Percentiles rank a stretch among this genome's conserved stretches.
Conservation (phyloP, 2,113 vertebrate genomes). For the Thalassoma bifasciatum region DNA sequence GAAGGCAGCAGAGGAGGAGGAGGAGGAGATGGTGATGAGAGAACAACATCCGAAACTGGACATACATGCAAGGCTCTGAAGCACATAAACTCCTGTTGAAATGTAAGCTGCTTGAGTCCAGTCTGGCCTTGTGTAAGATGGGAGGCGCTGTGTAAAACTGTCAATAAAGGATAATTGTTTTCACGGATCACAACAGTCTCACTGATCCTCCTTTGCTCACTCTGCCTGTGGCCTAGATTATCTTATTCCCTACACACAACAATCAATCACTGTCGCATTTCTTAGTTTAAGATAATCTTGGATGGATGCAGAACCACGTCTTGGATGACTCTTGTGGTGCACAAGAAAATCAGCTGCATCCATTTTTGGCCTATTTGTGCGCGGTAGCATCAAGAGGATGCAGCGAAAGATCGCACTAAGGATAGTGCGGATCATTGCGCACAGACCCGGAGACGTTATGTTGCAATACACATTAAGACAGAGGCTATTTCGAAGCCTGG, state of each 20-base stretch:
- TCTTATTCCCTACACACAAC: conserved; percentile 9
- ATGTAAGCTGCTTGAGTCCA: background rate
- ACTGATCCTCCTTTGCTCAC: background rate
- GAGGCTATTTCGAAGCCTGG: background rate
- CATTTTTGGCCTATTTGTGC: conserved; percentile 57
- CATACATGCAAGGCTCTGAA: conserved; percentile 10
- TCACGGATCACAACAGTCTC: conserved; percentile 7
- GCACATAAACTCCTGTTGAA: background rate
- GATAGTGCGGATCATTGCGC: background rate
- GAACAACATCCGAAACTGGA: conserved; percentile 29
- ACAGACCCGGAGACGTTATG: background rate
- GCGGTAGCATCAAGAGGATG: conserved; percentile 43
- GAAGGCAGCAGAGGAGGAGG: conserved; percentile 44
- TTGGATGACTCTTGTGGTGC: conserved; percentile 40
- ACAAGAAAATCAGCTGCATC: conserved; percentile 55
- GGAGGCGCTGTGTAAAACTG: conserved; percentile 1
- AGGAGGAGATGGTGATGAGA: background rate
- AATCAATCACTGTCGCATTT: conserved; percentile 1
- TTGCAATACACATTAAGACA: background rate
- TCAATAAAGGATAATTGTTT: conserved; percentile 9
- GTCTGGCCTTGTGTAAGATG: conserved; percentile 24
- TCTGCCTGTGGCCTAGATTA: background rate
- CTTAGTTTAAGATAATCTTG: background rate
- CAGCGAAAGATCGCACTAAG: conserved; percentile 24
- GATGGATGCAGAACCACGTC: conserved; percentile 13